Base-by-base conservation (phyloP, 1,140 invertebrate genomes). In the Calephelis nemesis region DNA sequence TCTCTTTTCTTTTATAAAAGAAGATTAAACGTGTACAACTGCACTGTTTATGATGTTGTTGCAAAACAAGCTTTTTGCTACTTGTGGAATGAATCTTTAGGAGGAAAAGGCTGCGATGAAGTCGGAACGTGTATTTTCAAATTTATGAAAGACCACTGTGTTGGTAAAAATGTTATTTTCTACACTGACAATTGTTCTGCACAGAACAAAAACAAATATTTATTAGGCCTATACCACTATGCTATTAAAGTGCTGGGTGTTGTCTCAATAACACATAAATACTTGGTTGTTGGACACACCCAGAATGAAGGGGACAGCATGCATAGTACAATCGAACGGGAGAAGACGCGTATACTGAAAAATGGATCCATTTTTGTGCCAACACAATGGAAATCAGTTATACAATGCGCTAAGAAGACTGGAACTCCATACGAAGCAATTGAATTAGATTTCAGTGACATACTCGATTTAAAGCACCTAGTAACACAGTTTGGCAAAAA, bases 21-120 rank as follows among this genome's bases (percentile, higher is more conserved):
- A 49, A 49, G 48, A n/a, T n/a, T 49, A n/a, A 49, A 49, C n/a
- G 48, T 49, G 11, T 49, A 49, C n/a, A 49, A 49, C n/a, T 49
- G 48, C 12, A 49, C 48, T 49, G 48, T 49, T 10, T 49, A 42
- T 42, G 42, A 42, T 5, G n/a, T 49, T 49, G 12, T 49, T n/a
- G 12, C n/a, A 49, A 49, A 49, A 49, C 48, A 12, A 12, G 11
- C 15, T n/a, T 12, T 12, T 49, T 49, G 48, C 48, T 49, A 49
- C n/a, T 49, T 49, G 12, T 42, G 42, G 42, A 42, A 42, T 42
- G 42, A 42, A 8, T 42, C 42, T 42, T 42, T 42, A 8, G 42
- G 42, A 42, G 42, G 42, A 8, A 42, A 42, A 8, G 42, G 42
- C 7, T 42, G 42, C 7, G 42, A 42, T 42, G 42, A 42, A 8